These are phyloP conservation scores for Tipula lateralis DNA, from an alignment of 2,888 invertebrate genomes.

Conservation along the genomic window DNA sequence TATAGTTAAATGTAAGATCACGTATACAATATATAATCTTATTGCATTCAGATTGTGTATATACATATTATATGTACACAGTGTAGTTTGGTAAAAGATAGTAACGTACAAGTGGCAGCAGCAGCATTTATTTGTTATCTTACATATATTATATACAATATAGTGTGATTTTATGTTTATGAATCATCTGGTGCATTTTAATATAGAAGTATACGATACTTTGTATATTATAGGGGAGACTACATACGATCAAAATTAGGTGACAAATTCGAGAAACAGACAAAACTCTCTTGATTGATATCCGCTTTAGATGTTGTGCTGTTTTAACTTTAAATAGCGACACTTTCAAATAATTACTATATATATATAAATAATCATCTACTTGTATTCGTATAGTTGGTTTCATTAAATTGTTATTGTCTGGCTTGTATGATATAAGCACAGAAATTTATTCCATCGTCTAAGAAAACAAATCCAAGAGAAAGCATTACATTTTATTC, in stretches of 20 bases:
- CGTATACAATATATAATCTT: constrained; percentile 6
- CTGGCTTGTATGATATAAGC: constrained; percentile 9
- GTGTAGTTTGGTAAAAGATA: background rate
- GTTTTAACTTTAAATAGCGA: background rate
- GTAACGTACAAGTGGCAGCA: constrained; percentile 4
- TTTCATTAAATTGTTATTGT: constrained; percentile 7
- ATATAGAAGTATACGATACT: background rate
- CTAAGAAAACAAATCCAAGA: constrained; percentile 2
- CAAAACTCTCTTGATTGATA: background rate
- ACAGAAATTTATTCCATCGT: background rate
- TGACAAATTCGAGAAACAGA: background rate
- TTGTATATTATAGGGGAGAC: background rate
- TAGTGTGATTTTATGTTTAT: background rate
- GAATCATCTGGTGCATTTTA: constrained; percentile 11
- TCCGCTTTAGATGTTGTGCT: background rate
- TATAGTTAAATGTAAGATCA: background rate
- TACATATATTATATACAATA: background rate
- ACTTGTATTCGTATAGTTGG: background rate
- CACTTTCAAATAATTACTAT: constrained; percentile 1
- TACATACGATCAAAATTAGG: background rate
- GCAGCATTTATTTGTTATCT: background rate
- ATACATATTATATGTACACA: too few species aligned
- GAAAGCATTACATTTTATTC: constrained; percentile 24
- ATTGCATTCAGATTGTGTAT: background rate
- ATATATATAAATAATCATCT: background rate